These are phyloP conservation scores for Nebria salina DNA, from an alignment of 2,888 invertebrate species.

Conservation along the genomic window DNA sequence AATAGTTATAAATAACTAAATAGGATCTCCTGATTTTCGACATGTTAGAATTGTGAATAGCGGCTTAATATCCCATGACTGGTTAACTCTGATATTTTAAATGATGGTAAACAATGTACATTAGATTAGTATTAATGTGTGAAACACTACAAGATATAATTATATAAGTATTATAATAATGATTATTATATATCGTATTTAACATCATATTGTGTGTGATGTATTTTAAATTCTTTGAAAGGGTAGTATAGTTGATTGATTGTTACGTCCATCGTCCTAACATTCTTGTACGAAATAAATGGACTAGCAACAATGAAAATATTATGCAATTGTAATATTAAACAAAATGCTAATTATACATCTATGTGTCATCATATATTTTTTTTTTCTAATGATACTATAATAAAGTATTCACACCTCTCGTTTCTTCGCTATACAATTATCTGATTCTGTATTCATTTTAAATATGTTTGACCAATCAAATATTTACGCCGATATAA, in stretches of 20 bases:
- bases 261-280: not conserved
- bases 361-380: constrained; percentile 7
- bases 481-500: too few relatives aligned
- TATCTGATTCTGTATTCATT: not conserved
- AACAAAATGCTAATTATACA: not conserved
- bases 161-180: not conserved
- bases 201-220: constrained; percentile 44
- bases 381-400: not conserved
- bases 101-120: constrained; percentile 33
- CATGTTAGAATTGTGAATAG: constrained; percentile 64
- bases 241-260: constrained; percentile 16
- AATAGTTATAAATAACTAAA: constrained; percentile 3
- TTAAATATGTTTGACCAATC: too few relatives aligned
- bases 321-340: constrained; percentile 2
- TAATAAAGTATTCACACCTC: not conserved
- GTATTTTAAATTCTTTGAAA: constrained; percentile 36
- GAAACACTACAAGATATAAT: constrained; percentile 30
- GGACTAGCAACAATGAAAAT: not conserved
- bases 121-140: constrained; percentile 45
- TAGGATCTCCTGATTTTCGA: constrained; percentile 28
- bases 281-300: not conserved
- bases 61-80: constrained; percentile 56
- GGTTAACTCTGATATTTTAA: constrained; percentile 18
- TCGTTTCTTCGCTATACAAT: not conserved
- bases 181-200: constrained; percentile 8